Conservation (phyloP, 1,140 invertebrate genomes). For the Lucilia cuprina region DNA sequence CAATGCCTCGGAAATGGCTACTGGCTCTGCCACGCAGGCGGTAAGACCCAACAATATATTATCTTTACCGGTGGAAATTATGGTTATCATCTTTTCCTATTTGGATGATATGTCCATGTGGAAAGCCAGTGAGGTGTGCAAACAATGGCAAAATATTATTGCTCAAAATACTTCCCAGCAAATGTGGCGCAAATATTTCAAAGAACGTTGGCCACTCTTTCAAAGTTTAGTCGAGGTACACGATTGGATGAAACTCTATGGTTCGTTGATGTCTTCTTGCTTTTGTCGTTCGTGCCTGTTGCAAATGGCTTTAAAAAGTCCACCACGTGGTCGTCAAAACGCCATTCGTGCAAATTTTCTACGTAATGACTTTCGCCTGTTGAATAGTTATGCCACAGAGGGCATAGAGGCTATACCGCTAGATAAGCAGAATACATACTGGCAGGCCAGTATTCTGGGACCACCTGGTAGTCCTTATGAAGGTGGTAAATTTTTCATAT, state of each 20-base stretch:
- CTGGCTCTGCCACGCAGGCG: constrained; percentile 7
- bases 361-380: constrained; percentile 73
- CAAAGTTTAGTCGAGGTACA: constrained; percentile 72
- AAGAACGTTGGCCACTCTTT: constrained; percentile 83
- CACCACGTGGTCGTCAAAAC: constrained; percentile 72
- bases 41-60: constrained; percentile 36
- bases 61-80: constrained; percentile 69
- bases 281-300: constrained; percentile 85
- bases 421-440: constrained; percentile 83
- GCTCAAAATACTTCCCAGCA: constrained; percentile 75
- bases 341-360: constrained; percentile 78
- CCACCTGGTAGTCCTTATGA: constrained; percentile 91
- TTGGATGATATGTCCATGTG: constrained; percentile 91
- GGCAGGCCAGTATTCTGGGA: constrained; percentile 90
- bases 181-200: constrained; percentile 79
- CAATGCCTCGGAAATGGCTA: constrained; percentile 45
- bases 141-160: constrained; percentile 82
- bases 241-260: constrained; percentile 81
- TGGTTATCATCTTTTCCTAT: constrained; percentile 86
- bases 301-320: constrained; percentile 74
- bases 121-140: constrained; percentile 85
- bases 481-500: constrained; percentile 93
- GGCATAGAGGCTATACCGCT: constrained; percentile 88
- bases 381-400: constrained; percentile 82
- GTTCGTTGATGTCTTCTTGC: constrained; percentile 73